Conservation (phyloP, 1,140 invertebrate species). For the Drosophila nigrodunni region DNA sequence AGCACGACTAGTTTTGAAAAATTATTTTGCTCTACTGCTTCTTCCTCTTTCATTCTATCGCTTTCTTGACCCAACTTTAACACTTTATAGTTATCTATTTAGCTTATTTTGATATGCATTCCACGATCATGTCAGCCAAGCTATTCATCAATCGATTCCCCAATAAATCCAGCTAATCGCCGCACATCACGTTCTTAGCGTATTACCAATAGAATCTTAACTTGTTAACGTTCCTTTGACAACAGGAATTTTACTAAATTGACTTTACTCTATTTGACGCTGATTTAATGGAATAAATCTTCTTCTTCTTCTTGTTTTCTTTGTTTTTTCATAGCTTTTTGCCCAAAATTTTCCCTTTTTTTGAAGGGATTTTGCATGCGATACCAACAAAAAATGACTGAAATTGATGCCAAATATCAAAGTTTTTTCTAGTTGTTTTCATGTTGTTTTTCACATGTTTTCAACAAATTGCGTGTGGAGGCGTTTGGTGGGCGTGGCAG, state of each 20-base stretch:
- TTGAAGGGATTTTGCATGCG: background rate
- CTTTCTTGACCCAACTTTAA: constrained; percentile 17
- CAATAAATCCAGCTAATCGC: constrained; percentile 55
- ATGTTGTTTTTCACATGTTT: constrained; percentile 45
- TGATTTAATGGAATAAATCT: constrained; percentile 24
- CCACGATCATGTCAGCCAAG: constrained; percentile 21
- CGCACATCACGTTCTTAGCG: constrained; percentile 36
- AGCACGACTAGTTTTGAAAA: constrained; percentile 3
- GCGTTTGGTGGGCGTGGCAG: background rate
- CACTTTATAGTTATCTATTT: background rate
- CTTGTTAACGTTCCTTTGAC: constrained; percentile 40
- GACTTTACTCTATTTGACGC: constrained; percentile 5
- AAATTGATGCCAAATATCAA: constrained; percentile 12
- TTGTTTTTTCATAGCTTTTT: background rate
- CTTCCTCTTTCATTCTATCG: background rate
- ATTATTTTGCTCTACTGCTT: background rate
- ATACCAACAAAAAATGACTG: background rate
- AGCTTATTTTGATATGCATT: constrained; percentile 31
- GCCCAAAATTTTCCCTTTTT: background rate
- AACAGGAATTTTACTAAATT: constrained; percentile 21
- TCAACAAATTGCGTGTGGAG: constrained; percentile 28
- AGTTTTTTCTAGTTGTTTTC: constrained; percentile 25
- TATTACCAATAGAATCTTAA: constrained; percentile 29
- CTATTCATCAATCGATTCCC: constrained; percentile 48
- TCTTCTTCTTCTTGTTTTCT: constrained; percentile 6